A percentile compares a stretch with the other conserved stretches of the same genome.
phyloP scores from a whole-genome alignment of 2,113 vertebrate genomes.

The Elaphurus davidianus region DNA sequence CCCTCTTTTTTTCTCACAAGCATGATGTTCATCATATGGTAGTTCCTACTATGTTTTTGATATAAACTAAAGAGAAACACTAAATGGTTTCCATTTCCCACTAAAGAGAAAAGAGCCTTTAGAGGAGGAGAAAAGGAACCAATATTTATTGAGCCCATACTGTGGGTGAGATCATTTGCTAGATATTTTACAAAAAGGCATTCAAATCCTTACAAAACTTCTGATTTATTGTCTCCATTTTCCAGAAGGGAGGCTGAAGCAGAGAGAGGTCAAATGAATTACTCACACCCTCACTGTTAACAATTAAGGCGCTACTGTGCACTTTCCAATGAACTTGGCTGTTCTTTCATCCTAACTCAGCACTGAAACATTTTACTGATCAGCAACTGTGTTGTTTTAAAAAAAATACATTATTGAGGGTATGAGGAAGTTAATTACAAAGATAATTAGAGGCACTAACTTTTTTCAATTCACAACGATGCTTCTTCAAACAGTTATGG shows the following conservation, averaged over 20 bases:
- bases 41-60: constrained; percentile 1
- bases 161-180: not conserved
- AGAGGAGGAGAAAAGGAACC: not conserved
- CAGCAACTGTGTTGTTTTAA: not conserved
- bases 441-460: not conserved
- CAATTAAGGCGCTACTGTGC: not conserved
- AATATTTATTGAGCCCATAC: not conserved
- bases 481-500: not conserved
- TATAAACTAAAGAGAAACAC: not conserved
- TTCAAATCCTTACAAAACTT: not conserved
- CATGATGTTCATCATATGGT: not conserved
- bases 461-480: not conserved
- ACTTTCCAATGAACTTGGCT: not conserved
- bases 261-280: not conserved
- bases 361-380: not conserved
- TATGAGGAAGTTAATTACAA: constrained; percentile 1
- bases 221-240: not conserved
- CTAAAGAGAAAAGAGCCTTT: not conserved
- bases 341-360: not conserved
- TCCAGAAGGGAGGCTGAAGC: not conserved
- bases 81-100: not conserved
- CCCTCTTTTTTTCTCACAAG: not conserved
- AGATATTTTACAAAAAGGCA: not conserved
- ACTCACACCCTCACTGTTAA: not conserved
- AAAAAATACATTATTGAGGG: not conserved